phyloP scores from a whole-genome alignment of 2,113 vertebrate species.

The Reinhardtius hippoglossoides region DNA sequence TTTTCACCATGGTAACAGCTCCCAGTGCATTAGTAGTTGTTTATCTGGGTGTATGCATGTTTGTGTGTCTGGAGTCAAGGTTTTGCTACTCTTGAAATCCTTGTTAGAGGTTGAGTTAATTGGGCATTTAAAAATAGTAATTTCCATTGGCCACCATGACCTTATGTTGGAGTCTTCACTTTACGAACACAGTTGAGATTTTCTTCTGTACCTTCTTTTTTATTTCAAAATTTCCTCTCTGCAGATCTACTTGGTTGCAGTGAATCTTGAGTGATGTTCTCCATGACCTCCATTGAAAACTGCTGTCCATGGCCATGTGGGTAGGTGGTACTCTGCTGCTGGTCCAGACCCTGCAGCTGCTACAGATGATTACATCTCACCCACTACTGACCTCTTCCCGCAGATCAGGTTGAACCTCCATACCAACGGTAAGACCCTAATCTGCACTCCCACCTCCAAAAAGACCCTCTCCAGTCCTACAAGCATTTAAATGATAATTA shows the following conservation, averaged over 20 bases:
- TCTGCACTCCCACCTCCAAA: conserved; percentile 57
- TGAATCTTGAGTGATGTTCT: background rate
- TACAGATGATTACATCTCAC: conserved; percentile 52
- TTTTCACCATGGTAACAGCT: conserved; percentile 43
- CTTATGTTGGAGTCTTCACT: background rate
- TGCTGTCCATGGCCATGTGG: background rate
- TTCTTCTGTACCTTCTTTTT: background rate
- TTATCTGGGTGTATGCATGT: background rate
- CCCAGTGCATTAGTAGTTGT: background rate
- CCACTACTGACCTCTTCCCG: conserved; percentile 64
- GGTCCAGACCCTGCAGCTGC: conserved; percentile 57
- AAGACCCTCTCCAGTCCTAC: conserved; percentile 63
- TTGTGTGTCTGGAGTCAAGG: background rate
- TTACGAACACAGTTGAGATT: background rate
- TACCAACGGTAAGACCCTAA: conserved; percentile 50
- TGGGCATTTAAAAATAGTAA: background rate
- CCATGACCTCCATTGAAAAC: too few species aligned
- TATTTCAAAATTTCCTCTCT: rapidly evolving
- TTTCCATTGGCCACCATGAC: background rate
- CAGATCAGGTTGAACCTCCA: conserved; percentile 55
- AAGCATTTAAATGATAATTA: conserved; percentile 86
- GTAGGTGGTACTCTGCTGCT: background rate
- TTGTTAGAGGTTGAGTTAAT: background rate
- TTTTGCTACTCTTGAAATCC: background rate
- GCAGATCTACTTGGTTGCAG: background rate